Base-by-base conservation (phyloP, 2,113 vertebrate species). In the Ctenodactylus gundi region DNA sequence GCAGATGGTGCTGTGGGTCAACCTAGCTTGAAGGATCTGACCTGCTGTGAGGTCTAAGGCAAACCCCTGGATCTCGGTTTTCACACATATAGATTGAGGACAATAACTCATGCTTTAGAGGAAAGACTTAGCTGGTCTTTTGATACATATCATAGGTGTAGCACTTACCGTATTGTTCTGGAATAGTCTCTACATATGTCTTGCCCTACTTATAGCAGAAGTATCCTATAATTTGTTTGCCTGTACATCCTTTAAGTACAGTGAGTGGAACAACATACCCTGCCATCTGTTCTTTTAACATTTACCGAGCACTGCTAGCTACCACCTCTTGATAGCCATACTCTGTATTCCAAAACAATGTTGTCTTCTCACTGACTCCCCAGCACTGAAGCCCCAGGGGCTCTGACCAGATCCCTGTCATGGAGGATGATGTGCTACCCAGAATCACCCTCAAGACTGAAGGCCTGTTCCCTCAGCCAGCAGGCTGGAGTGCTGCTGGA, bases 161-260 rank as follows among this genome's bases (percentile, higher is more conserved):
- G n/a, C n/a, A n/a, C n/a, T n/a, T n/a, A 57, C 3, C 15, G 46
- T 10, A 49, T 21, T 64, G 25, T 67, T 96, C 53, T 94, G 39
- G 36, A 93, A 96, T 49, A 94, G 49, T 94, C 12, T 49, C 55
- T n/a, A 46, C 34, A 9, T 65, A 81, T 60, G 49, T 93, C 55
- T 83, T 27, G 65, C 53, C 14, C 51, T 46, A 75, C 15, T 91
- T 86, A 75, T 41, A 78, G 34, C 57, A 87, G 68, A 94, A 83
- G 58, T 78, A 94, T 49, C 57, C 23, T 73, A 68, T 46, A 41
- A 82, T 62, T 83, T 94, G 72, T 76, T 91, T 67, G 57, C 67
- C 46, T 84, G 67, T 92, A 20, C 53, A 51, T 84, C 29, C 57
- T 68, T 21, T 85, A 90, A 90, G 49, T 27, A 65, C 36, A 77